phyloP scores from a whole-genome alignment of 2,113 vertebrate species.

The Dicentrarchus labrax region DNA sequence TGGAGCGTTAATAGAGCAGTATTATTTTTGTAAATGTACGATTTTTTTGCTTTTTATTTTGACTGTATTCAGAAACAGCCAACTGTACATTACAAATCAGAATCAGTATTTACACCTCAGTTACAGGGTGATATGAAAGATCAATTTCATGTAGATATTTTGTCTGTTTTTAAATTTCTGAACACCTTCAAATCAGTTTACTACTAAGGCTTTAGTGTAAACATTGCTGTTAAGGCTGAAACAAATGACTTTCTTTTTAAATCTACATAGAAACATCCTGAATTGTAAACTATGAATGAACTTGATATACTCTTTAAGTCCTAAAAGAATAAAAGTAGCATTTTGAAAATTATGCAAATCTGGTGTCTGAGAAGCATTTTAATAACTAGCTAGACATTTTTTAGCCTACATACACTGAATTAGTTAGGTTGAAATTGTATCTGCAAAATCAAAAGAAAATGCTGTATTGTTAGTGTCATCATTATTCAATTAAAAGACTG shows the following conservation, averaged over 20 bases:
- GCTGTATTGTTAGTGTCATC: neutral
- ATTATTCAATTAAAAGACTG: neutral
- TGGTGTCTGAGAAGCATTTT: neutral
- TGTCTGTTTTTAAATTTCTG: conserved; percentile 25
- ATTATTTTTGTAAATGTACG: conserved; percentile 28
- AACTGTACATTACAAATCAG: conserved; percentile 44
- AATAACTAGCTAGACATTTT: neutral
- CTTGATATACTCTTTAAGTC: neutral
- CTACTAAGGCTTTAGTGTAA: neutral
- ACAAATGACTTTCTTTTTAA: neutral
- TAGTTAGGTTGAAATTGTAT: conserved; percentile 15
- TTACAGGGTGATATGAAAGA: conserved; percentile 57
- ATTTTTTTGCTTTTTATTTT: conserved; percentile 48
- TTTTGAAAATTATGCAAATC: neutral
- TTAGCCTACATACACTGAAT: neutral
- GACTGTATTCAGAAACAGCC: conserved; percentile 2
- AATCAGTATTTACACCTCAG: conserved; percentile 57
- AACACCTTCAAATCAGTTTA: conserved; percentile 14
- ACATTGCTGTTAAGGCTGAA: conserved; percentile 2
- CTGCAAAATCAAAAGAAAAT: neutral
- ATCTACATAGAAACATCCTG: neutral
- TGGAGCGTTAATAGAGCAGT: conserved; percentile 52
- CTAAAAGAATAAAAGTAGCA: neutral
- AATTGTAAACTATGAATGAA: neutral
- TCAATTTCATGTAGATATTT: conserved; percentile 29